A percentile compares a stretch with the other conserved stretches of the same genome.
These are phyloP conservation scores for Plectrocnemia conspersa DNA, from an alignment of 1,140 invertebrate genomes.

Conservation along the genomic window DNA sequence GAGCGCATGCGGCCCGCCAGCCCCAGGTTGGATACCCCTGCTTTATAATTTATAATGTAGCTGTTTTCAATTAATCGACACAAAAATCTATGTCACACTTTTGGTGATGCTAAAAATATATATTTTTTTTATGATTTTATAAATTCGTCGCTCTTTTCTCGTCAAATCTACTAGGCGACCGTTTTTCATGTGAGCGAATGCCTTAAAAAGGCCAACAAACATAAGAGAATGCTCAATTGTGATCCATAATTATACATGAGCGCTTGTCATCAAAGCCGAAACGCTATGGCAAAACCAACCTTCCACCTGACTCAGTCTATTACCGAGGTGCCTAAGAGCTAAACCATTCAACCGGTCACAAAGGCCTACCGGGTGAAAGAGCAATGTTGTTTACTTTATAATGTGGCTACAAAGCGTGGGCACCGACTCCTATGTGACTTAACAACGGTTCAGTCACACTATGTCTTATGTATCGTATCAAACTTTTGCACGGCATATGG, in stretches of 20 bases:
- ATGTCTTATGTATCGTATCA: background rate
- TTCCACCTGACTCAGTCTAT: conserved; percentile 22
- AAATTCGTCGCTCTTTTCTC: too few species aligned
- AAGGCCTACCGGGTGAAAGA: conserved; percentile 23
- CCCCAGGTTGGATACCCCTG: too few species aligned
- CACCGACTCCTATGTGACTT: conserved; percentile 8
- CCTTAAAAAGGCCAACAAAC: too few species aligned
- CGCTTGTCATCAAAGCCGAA: conserved; percentile 19
- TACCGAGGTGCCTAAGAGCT: background rate
- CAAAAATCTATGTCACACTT: too few species aligned
- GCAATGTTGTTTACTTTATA: conserved; percentile 24
- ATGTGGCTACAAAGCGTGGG: conserved; percentile 11
- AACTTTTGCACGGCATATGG: conserved; percentile 13
- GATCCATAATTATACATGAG: conserved; percentile 19
- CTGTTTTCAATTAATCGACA: too few species aligned
- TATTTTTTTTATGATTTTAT: too few species aligned
- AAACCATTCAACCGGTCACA: conserved; percentile 15
- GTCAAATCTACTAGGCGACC: too few species aligned
- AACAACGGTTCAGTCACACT: background rate
- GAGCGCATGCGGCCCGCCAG: too few species aligned
- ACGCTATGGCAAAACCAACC: conserved; percentile 9
- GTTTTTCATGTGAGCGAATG: too few species aligned
- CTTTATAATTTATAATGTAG: too few species aligned
- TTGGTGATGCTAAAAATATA: too few species aligned
- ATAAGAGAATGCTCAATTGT: too few species aligned